A percentile compares a stretch with the other conserved stretches of the same genome.
These are phyloP conservation scores for Pentalonia nigronervosa DNA, from an alignment of 1,140 invertebrate species.

Conservation along the genomic window DNA sequence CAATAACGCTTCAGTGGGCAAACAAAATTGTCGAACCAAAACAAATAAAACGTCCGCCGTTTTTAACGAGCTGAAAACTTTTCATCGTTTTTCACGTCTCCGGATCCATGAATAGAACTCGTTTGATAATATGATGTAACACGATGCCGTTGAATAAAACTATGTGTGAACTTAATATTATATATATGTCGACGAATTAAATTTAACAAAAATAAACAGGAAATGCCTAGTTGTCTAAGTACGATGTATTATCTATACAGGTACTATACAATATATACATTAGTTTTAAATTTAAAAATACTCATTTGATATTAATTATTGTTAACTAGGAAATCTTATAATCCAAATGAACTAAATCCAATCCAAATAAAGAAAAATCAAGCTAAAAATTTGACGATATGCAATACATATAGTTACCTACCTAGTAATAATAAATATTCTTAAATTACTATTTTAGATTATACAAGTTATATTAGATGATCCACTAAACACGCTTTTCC, in stretches of 20 bases:
- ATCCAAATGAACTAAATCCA: neutral
- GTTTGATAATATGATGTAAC: neutral
- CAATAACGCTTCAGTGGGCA: conserved; percentile 51
- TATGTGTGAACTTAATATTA: neutral
- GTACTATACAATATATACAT: neutral
- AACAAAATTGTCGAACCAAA: conserved; percentile 52
- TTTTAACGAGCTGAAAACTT: conserved; percentile 50
- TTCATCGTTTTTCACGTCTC: neutral
- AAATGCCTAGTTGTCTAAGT: neutral
- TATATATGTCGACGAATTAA: neutral
- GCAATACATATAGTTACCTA: neutral
- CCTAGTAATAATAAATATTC: too few relatives aligned
- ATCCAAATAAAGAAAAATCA: neutral
- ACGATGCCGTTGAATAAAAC: neutral
- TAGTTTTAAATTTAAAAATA: neutral
- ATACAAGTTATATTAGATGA: too few relatives aligned
- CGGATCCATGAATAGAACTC: neutral
- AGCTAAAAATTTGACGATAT: neutral
- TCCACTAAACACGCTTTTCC: too few relatives aligned
- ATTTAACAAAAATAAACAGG: neutral
- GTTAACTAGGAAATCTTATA: neutral
- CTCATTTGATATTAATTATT: neutral
- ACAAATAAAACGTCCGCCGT: conserved; percentile 24
- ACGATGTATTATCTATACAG: neutral
- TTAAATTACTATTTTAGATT: too few relatives aligned